A percentile compares a stretch with the other conserved stretches of the same genome.
These are phyloP conservation scores for Stichopus horrens DNA, from an alignment of 53 echinoderm and acorn worm genomes.

Conservation along the genomic window DNA sequence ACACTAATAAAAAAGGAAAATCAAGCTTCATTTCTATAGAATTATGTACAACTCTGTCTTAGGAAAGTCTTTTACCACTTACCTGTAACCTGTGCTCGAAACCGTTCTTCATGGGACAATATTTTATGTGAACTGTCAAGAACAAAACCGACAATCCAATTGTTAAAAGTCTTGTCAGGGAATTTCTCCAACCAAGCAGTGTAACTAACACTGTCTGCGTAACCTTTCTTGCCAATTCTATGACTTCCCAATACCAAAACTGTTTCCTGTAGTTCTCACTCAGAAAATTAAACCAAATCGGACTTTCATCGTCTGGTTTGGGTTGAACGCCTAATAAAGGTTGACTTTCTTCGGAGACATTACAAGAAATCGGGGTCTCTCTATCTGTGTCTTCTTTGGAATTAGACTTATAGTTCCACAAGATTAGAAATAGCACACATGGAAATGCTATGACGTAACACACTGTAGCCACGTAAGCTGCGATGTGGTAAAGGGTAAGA, in stretches of 20 bases:
- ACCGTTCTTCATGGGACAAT: neutral
- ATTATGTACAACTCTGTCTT: no score
- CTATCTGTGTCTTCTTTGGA: no score
- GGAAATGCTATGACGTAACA: neutral
- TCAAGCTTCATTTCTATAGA: no score
- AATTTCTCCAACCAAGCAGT: neutral
- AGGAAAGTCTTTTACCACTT: neutral
- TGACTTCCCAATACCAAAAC: constrained; percentile 21
- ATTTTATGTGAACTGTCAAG: neutral
- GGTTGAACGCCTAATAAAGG: neutral
- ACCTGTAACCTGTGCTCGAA: constrained; percentile 17
- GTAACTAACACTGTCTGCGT: neutral
- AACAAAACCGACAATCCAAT: neutral
- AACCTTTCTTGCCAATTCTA: constrained; percentile 8
- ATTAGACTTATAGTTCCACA: neutral
- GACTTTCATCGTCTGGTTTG: neutral
- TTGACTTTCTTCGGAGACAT: neutral
- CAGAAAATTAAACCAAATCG: constrained; percentile 10
- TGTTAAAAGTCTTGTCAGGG: neutral
- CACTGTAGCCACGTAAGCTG: constrained; percentile 11
- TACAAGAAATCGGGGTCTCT: neutral
- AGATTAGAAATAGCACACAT: neutral
- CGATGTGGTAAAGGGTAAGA: neutral
- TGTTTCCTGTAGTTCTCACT: constrained; percentile 7
- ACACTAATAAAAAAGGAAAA: no score